Percentiles rank a stretch among this genome's conserved stretches.
Conservation (phyloP, 2,888 invertebrate genomes). For the Dorcus parallelipipedus region DNA sequence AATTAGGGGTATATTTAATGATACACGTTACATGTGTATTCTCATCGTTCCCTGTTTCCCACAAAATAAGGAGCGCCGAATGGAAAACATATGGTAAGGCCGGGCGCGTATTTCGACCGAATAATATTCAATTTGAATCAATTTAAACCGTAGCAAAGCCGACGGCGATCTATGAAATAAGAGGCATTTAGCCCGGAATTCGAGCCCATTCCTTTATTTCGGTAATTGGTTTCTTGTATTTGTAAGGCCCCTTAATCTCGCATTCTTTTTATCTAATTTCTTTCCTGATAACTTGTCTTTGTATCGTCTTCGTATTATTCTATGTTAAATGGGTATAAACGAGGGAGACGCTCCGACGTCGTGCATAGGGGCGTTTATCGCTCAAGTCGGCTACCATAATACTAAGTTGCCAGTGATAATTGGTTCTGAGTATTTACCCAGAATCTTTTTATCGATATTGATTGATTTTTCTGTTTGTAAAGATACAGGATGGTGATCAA, state of each 20-base stretch:
- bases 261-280: slow-evolving; percentile 37
- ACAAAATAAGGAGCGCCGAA: slow-evolving; percentile 4
- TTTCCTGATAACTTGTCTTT: slow-evolving; percentile 29
- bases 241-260: slow-evolving; percentile 34
- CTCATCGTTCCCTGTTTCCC: no score
- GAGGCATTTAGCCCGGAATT: slow-evolving; percentile 19
- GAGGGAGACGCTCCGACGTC: background rate
- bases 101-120: slow-evolving; percentile 19
- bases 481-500: background rate
- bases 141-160: slow-evolving; percentile 31
- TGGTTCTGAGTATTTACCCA: slow-evolving; percentile 23
- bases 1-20: no score
- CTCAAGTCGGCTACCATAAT: slow-evolving; percentile 11
- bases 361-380: slow-evolving; percentile 10
- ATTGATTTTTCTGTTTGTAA: slow-evolving; percentile 19
- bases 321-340: slow-evolving; percentile 21
- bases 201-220: slow-evolving; percentile 32
- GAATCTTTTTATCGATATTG: slow-evolving; percentile 19
- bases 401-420: slow-evolving; percentile 18
- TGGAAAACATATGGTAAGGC: slow-evolving; percentile 18
- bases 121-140: slow-evolving; percentile 31
- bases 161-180: slow-evolving; percentile 24
- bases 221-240: slow-evolving; percentile 42
- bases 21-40: no score
- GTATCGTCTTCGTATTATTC: slow-evolving; percentile 20